Evolutionary conservation across 2,888 invertebrate species (phyloP).

Genomic region (Standfussiana lucernea): DNA sequence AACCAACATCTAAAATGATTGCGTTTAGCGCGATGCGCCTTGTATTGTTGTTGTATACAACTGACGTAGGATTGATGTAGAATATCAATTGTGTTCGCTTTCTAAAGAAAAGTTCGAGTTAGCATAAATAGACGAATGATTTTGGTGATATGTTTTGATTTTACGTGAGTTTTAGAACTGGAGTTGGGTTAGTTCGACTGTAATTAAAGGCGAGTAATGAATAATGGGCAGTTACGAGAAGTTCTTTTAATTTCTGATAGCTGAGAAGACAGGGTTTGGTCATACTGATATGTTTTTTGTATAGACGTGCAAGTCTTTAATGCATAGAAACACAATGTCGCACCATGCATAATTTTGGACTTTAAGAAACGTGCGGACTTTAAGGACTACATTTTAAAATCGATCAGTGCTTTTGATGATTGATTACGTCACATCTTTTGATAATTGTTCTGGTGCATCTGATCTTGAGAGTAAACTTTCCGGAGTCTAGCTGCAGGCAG

Average conservation of each 20-base stretch:
- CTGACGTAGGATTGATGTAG: conserved; percentile 30
- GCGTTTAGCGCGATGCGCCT: conserved; percentile 48
- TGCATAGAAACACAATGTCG: neutral
- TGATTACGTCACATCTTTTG: neutral
- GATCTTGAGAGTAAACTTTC: neutral
- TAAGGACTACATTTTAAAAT: neutral
- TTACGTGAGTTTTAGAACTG: neutral
- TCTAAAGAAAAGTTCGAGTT: conserved; percentile 7
- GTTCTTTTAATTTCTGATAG: neutral
- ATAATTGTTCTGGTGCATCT: neutral
- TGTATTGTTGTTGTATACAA: conserved; percentile 40
- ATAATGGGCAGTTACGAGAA: neutral
- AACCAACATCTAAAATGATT: conserved; percentile 55
- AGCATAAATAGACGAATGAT: neutral
- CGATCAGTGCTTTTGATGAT: neutral
- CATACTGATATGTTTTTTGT: too few species aligned
- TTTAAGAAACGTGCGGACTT: neutral
- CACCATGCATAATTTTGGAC: neutral
- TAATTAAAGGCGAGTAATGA: neutral
- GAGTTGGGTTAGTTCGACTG: neutral
- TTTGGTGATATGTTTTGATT: neutral
- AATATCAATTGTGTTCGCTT: conserved; percentile 43
- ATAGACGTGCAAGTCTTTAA: neutral
- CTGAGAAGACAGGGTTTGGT: neutral
- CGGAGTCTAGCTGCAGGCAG: neutral